Evolutionary conservation across 1,140 invertebrate genomes (phyloP).

Genomic region (Meloidogyne hapla): DNA sequence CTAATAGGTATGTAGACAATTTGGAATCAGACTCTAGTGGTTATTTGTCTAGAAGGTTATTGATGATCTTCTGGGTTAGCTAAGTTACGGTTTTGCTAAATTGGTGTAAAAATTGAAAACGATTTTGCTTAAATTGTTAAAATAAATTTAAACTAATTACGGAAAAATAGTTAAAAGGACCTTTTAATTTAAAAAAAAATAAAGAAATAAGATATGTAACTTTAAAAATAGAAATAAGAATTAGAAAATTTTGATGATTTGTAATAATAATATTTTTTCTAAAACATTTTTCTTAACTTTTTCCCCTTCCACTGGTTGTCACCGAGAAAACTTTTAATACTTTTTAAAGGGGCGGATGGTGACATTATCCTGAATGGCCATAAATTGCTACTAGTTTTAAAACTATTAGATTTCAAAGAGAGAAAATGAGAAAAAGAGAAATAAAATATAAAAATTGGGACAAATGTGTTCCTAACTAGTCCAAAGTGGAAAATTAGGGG

Average conservation of each 20-base stretch:
- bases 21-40: not conserved
- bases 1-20: not conserved
- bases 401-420: slow-evolving; percentile 14
- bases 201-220: not conserved
- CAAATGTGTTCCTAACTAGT: not conserved
- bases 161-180: too few species aligned
- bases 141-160: too few species aligned
- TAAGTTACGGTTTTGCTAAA: not conserved
- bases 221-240: not conserved
- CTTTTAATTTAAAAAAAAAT: not conserved
- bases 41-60: not conserved
- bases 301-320: not conserved
- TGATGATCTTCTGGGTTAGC: too few species aligned
- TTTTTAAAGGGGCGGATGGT: not conserved
- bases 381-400: not conserved
- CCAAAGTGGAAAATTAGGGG: not conserved
- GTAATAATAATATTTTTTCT: too few species aligned
- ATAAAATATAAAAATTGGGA: not conserved
- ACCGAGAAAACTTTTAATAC: not conserved
- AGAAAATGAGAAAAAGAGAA: slow-evolving; percentile 1
- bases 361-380: not conserved
- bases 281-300: too few species aligned
- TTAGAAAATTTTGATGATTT: not conserved
- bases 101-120: not conserved
- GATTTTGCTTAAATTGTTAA: too few species aligned